Evolutionary conservation across 2,113 vertebrate genomes (phyloP), one percentile per base, ranked within the genome.

Genomic region (Xyliphius kryptos): DNA sequence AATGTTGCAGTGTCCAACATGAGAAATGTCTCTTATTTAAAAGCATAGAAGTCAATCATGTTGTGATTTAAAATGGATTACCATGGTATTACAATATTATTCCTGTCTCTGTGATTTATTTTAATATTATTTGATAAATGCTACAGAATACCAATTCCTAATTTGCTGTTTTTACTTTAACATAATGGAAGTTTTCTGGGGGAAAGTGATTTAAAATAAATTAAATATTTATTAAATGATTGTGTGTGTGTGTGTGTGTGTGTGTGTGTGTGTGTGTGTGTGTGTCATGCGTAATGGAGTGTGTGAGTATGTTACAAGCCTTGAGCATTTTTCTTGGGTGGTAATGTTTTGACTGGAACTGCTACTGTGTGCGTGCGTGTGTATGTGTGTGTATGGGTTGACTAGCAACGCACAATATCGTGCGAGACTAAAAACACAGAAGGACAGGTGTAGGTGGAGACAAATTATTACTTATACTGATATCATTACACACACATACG

Each of bases 391-490:
- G 37, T 43, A 11, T 43, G 37, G n/a, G 3, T 7, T 44, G 16
- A 17, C 16, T 49, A 49, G 8, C 46, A 49, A 26, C 26, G 19
- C 47, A 22, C 19, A 11, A 9, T 20, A 3, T 61, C 58, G 36
- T 49, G 46, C 46, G 17, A 49, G 22, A 15, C 47, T 32, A 36
- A 61, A 61, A 49, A 26, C 48, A 63, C 22, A 52, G 15, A 17
- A 14, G 22, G 38, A 19, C 50, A 55, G 12, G 26, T 67, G 65
- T 60, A 58, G 44, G 46, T 44, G 11, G 49, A 21, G 52, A 55
- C 9, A 7, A 61, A 61, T 48, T 16, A 53, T 37, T 15, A 46
- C 22, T 52, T 36, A 41, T 36, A 7, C 41, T 38, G 57, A 38
- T 68, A 57, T 55, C 50, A 20, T 44, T 55, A 55, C 57, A 46